Evolutionary conservation across 2,113 vertebrate species (phyloP), one percentile per base, ranked within the genome.

Genomic region (Carlito syrichta): DNA sequence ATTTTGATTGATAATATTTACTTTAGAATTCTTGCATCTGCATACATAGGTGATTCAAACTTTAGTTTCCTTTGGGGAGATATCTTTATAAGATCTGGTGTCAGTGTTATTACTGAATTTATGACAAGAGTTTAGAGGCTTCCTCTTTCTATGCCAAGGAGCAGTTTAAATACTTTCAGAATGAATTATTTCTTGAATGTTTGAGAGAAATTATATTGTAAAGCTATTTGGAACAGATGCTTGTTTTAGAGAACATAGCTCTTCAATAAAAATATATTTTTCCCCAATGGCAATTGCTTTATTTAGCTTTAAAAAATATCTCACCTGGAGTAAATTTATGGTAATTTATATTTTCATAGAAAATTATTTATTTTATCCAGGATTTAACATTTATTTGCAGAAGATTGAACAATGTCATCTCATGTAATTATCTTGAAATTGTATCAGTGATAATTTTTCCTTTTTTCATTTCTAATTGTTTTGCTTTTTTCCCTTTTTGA

Each of bases 341-440:
- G 6, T 19, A 63, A 91, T 78, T 69, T 69, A 56, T 92, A 45
- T 88, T 94, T 95, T 73, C 25, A 69, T 38, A 60, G 17, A 73
- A 83, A 88, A 81, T 76, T 12, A 87, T 32, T 12, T 81, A 79
- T 81, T 85, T 73, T 40, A 71, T 69, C 22, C 1, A 86, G 5
- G 66, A 92, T 92, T 84, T 91, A 40, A 83, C 71, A 45, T 71
- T 22, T 81, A 86, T 93, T 90, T 90, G 30, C 4, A 82, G 17
- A 68, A 95, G 23, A 2, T 86, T 78, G 48, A 66, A 30, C 30
- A 52, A 91, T 73, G 11, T 58, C 8, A 85, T 89, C 23, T 71
- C n/a, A 91, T 50, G 17, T 52, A 95, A 86, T 77, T 92, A 92
- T 82, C 77, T 92, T 92, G 0, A 1, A 66, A 66, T 91, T 95